phyloP scores from a whole-genome alignment of 2,888 invertebrate species.

The Branchipolynoe longqiensis region DNA sequence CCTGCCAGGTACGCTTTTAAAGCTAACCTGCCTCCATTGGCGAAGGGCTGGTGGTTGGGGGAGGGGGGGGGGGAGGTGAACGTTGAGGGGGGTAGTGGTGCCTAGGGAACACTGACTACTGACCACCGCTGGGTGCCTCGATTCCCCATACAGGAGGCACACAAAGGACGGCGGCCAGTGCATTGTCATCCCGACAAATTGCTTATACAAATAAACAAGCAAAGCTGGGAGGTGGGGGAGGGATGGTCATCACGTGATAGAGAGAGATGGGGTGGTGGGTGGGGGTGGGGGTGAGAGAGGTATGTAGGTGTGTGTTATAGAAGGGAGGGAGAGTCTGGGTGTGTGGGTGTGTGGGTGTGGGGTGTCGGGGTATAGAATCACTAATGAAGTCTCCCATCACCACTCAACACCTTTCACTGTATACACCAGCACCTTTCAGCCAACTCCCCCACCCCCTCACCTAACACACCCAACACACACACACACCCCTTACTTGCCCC shows the following conservation, averaged over 20 bases:
- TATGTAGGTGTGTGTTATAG: no score
- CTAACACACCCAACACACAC: neutral
- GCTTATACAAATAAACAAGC: conserved; percentile 47
- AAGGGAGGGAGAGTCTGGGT: no score
- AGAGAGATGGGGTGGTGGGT: no score
- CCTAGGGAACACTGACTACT: neutral
- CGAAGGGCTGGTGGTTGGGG: no score
- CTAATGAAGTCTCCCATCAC: conserved; percentile 18
- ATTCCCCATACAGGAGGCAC: neutral
- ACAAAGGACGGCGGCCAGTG: neutral
- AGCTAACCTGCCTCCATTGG: no score
- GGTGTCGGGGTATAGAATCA: neutral
- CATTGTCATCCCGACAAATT: neutral
- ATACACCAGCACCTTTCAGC: no score
- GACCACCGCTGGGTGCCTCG: neutral
- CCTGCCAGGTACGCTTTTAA: no score
- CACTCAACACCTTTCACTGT: neutral
- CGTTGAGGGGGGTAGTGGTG: no score
- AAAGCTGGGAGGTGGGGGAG: neutral
- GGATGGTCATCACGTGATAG: neutral
- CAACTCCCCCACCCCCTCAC: no score
- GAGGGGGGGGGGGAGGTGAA: no score
- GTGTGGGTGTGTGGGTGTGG: neutral
- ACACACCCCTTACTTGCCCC: neutral
- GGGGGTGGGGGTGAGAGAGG: no score